Conservation (phyloP, 64 coral and sea anemone genomes). For the Actinia tenebrosa region DNA sequence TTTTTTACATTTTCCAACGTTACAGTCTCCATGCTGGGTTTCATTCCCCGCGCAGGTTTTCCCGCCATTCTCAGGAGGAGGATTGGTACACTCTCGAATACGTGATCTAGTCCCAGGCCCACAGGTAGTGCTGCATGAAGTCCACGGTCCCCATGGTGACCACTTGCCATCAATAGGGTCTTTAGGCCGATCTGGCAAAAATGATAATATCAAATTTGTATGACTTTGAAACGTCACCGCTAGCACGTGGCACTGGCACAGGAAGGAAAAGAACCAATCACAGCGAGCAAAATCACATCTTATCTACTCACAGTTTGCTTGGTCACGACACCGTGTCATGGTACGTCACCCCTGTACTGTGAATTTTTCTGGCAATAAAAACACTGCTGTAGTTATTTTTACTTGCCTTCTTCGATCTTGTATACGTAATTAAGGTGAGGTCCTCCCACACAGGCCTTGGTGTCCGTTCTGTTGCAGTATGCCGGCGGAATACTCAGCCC, state of each 20-base stretch:
- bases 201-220: background rate
- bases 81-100: background rate
- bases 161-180: background rate
- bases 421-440: background rate
- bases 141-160: slow-evolving; percentile 20
- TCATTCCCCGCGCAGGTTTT: background rate
- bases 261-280: no score
- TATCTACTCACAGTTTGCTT: no score
- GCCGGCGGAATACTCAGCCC: background rate
- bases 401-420: background rate
- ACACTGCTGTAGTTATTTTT: no score
- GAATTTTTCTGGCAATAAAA: no score
- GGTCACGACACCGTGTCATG: no score
- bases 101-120: slow-evolving; percentile 8
- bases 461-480: background rate
- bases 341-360: no score
- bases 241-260: no score
- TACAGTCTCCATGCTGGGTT: background rate
- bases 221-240: no score
- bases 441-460: background rate
- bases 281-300: no score
- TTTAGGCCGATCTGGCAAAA: background rate
- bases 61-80: slow-evolving; percentile 14
- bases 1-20: slow-evolving; percentile 9
- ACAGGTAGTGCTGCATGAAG: background rate